A percentile compares a stretch with the other conserved stretches of the same genome.
These are phyloP conservation scores for Tragulus kanchil DNA, from an alignment of 2,113 vertebrate species.

Conservation along the genomic window DNA sequence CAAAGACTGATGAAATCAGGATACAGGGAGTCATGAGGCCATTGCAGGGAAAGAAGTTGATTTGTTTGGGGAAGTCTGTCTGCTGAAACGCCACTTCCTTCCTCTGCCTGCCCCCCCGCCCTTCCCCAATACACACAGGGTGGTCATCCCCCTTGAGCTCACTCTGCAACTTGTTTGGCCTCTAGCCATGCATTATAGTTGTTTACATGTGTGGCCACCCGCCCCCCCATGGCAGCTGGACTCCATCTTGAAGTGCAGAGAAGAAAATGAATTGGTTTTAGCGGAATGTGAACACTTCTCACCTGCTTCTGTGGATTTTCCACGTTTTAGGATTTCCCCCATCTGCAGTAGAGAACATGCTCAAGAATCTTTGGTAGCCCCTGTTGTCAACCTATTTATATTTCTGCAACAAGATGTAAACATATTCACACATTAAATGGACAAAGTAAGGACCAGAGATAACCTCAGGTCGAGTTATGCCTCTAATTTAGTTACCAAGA, in stretches of 20 bases:
- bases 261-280: not conserved
- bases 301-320: not conserved
- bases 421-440: not conserved
- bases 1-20: not conserved
- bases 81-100: not conserved
- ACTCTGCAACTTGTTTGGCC: no score
- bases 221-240: not conserved
- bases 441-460: not conserved
- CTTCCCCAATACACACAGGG: not conserved
- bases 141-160: not conserved
- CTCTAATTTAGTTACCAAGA: not conserved
- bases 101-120: not conserved
- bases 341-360: not conserved
- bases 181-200: not conserved
- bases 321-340: not conserved
- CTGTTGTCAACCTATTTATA: not conserved
- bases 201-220: accelerated
- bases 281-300: not conserved
- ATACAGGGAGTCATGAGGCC: not conserved
- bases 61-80: not conserved
- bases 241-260: not conserved
- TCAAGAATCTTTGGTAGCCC: not conserved
- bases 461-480: not conserved
- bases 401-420: not conserved
- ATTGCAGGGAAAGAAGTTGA: not conserved